These are phyloP conservation scores for Furcifer pardalis DNA, from an alignment of 2,797 vertebrate species.

Conservation along the genomic window DNA sequence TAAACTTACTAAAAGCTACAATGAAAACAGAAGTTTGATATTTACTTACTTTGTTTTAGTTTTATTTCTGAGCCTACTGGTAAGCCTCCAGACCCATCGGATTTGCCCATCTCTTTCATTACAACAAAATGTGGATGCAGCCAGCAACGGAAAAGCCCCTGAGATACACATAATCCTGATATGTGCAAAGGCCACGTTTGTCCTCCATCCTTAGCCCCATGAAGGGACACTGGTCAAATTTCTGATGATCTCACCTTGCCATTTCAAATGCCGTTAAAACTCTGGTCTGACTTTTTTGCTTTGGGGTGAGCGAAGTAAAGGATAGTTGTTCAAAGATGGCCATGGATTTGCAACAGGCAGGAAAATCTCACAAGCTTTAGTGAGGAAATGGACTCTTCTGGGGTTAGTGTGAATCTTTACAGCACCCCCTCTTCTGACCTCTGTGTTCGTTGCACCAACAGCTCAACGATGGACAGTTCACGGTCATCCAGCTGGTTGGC, in stretches of 20 bases:
- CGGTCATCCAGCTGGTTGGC: constrained; percentile 97
- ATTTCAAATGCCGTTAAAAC: not conserved
- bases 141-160: not conserved
- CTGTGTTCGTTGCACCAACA: constrained; percentile 59
- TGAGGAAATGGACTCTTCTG: not conserved
- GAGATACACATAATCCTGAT: not conserved
- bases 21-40: no score
- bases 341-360: not conserved
- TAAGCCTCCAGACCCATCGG: no score
- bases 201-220: no score
- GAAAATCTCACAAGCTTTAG: not conserved
- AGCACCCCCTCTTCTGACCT: constrained; percentile 31
- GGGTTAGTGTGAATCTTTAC: not conserved
- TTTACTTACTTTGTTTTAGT: no score
- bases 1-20: no score
- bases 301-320: not conserved
- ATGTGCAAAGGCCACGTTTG: not conserved
- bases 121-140: not conserved
- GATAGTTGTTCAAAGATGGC: not conserved
- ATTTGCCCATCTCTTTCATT: no score
- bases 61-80: no score
- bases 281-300: not conserved
- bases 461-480: constrained; percentile 98
- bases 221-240: not conserved
- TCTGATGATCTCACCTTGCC: not conserved